phyloP scores from a whole-genome alignment of 2,113 vertebrate genomes.

The Copsychus sechellarum region DNA sequence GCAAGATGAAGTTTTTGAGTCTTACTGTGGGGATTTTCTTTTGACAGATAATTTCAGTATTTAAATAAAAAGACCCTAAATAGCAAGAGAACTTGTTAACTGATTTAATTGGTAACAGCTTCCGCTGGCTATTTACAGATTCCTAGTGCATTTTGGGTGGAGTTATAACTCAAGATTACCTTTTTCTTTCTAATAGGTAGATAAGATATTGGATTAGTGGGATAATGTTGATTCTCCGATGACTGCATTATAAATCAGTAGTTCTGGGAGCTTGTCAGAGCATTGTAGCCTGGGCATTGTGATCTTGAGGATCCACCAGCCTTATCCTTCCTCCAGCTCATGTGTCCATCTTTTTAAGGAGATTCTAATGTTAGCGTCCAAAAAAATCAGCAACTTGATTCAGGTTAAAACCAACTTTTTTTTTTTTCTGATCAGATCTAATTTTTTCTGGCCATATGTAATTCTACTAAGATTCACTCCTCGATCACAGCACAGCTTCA shows the following conservation, averaged over 20 bases:
- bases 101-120: not conserved
- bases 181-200: not conserved
- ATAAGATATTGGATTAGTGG: not conserved
- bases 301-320: not conserved
- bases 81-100: not conserved
- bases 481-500: not conserved
- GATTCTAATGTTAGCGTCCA: not conserved
- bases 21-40: not conserved
- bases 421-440: not conserved
- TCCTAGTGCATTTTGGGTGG: not conserved
- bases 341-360: not conserved
- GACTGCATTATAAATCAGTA: not conserved
- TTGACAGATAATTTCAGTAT: not conserved
- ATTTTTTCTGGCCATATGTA: not conserved
- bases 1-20: not conserved
- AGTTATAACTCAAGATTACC: not conserved
- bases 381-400: not conserved
- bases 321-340: not conserved
- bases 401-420: not conserved
- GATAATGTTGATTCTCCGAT: not conserved
- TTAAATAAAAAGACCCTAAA: not conserved
- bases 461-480: not conserved
- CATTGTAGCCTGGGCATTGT: fast-evolving
- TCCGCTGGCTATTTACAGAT: not conserved
- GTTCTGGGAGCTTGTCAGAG: not conserved